A percentile compares a stretch with the other conserved stretches of the same genome.
Evolutionary conservation across 2,888 invertebrate genomes (phyloP).

Genomic region (Cistogaster globosa): DNA sequence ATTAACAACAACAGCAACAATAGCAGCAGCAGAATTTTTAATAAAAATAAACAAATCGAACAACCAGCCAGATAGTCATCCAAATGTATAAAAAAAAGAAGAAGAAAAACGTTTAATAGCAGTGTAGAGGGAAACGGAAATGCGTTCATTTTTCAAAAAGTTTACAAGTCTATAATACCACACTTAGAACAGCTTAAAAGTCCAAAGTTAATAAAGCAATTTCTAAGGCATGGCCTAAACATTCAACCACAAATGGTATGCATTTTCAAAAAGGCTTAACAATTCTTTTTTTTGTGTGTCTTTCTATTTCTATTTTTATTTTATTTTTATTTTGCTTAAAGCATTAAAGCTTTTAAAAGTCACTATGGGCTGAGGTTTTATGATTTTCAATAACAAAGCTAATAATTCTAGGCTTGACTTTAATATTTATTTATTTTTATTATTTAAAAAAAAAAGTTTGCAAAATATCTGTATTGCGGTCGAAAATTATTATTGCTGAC

Average conservation of each 20-base stretch:
- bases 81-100: slow-evolving; percentile 10
- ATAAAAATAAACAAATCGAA: not conserved
- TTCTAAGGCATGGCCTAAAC: slow-evolving; percentile 54
- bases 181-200: slow-evolving; percentile 43
- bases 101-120: slow-evolving; percentile 24
- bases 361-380: slow-evolving; percentile 11
- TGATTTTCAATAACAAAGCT: not conserved
- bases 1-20: slow-evolving; percentile 11
- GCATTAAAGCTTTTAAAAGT: not conserved
- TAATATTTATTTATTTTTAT: too few relatives aligned
- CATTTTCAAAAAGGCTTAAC: slow-evolving; percentile 53
- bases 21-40: not conserved
- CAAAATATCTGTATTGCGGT: too few relatives aligned
- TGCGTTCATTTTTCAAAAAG: slow-evolving; percentile 73
- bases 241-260: slow-evolving; percentile 50
- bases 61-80: slow-evolving; percentile 12
- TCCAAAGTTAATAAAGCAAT: slow-evolving; percentile 66
- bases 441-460: too few relatives aligned
- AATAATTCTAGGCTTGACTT: too few relatives aligned
- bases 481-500: too few relatives aligned
- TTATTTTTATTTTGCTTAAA: slow-evolving; percentile 7
- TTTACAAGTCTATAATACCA: slow-evolving; percentile 39
- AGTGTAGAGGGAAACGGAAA: slow-evolving; percentile 71
- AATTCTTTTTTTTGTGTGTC: slow-evolving; percentile 26
- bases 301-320: slow-evolving; percentile 4